phyloP scores from a whole-genome alignment of 2,888 invertebrate genomes.

The Scelioninae gen. 1 region DNA sequence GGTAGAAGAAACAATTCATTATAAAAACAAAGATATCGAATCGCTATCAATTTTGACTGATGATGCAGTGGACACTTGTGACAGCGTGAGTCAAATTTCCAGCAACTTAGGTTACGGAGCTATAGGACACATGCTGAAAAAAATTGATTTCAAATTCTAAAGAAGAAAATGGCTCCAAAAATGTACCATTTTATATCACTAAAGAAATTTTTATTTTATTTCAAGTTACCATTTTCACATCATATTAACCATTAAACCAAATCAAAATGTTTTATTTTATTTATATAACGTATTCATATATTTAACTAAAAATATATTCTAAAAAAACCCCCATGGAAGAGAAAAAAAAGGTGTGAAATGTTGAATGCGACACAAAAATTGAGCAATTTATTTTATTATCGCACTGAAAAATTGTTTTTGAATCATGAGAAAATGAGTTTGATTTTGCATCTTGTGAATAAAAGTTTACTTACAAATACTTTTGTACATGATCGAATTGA shows the following conservation, averaged over 20 bases:
- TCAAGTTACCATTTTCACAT: no score
- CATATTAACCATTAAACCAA: no score
- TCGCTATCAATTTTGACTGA: neutral
- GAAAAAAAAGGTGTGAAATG: no score
- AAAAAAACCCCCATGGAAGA: no score
- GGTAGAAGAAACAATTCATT: constrained; percentile 32
- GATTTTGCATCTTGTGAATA: neutral
- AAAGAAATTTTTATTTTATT: no score
- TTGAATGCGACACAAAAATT: no score
- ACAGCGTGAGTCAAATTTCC: constrained; percentile 16
- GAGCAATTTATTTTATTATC: no score
- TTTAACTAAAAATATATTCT: no score
- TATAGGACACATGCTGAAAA: constrained; percentile 9
- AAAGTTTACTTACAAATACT: neutral
- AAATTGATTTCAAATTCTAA: constrained; percentile 3
- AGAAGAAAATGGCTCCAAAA: neutral
- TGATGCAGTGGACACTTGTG: neutral
- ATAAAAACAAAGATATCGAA: neutral
- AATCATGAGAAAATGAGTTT: neutral
- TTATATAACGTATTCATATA: no score
- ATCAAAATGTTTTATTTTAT: no score
- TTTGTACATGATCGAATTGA: constrained; percentile 1
- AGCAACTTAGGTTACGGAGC: constrained; percentile 13
- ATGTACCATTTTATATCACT: no score
- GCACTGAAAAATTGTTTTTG: no score